Evolutionary conservation across 2,113 vertebrate species (phyloP).

Genomic region (Serilophus lunatus): DNA sequence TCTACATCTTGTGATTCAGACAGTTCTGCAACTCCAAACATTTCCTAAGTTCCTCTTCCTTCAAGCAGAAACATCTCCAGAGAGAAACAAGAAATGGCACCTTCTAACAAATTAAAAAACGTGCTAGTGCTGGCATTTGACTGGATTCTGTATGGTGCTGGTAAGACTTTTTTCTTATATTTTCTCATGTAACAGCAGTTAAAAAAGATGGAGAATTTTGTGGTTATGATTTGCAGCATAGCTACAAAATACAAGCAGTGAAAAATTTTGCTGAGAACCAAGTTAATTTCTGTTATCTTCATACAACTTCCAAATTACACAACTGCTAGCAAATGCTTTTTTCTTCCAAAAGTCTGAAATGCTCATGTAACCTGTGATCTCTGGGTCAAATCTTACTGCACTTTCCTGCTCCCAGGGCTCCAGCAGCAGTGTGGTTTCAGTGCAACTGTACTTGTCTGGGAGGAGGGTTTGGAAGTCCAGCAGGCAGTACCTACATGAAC

Average conservation of each 20-base stretch:
- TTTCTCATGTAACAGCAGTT: not conserved
- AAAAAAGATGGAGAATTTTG: not conserved
- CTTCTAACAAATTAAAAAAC: not conserved
- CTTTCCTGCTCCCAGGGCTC: not conserved
- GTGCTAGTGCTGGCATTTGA: not conserved
- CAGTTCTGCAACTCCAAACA: not conserved
- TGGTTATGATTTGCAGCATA: not conserved
- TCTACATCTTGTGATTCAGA: constrained; percentile 7
- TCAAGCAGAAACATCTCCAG: not conserved
- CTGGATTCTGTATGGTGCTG: constrained; percentile 45
- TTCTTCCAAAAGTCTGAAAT: not conserved
- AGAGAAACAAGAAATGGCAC: constrained; percentile 51
- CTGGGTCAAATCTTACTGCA: not conserved
- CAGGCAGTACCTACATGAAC: not conserved
- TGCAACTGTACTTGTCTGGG: not conserved
- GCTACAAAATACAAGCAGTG: not conserved
- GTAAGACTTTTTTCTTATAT: constrained; percentile 61
- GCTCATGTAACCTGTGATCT: not conserved
- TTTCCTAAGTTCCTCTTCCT: constrained; percentile 68
- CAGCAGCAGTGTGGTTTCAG: not conserved
- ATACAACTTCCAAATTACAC: not conserved
- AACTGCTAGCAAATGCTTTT: not conserved
- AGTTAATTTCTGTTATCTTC: not conserved
- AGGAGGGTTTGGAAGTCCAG: not conserved
- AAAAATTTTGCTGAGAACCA: not conserved